Percentiles rank a stretch among this genome's conserved stretches.
Evolutionary conservation across 1,140 invertebrate species (phyloP).

Genomic region (Sminthurides bifidus): DNA sequence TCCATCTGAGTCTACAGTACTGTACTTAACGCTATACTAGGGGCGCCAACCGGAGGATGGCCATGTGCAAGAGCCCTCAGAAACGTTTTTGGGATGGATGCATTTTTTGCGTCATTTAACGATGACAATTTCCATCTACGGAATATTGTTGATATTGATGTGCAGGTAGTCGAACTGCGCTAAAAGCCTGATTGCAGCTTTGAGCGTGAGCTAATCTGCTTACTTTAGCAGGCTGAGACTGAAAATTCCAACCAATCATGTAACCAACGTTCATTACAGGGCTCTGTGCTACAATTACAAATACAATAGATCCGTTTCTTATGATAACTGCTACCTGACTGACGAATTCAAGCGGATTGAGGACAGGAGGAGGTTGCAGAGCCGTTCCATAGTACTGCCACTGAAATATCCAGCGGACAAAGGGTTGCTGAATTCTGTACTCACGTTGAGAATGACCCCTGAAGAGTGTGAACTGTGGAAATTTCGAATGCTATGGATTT

Average conservation of each 20-base stretch:
- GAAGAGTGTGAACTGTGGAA: conserved; percentile 13
- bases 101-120: background rate
- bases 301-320: conserved; percentile 20
- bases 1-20: too few relatives aligned
- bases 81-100: too few relatives aligned
- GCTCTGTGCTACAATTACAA: conserved; percentile 23
- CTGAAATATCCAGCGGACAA: conserved; percentile 21
- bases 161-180: background rate
- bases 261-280: conserved; percentile 19
- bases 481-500: conserved; percentile 2
- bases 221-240: too few relatives aligned
- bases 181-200: background rate
- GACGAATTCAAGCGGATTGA: conserved; percentile 23
- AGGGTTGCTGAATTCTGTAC: conserved; percentile 7
- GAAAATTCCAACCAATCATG: too few relatives aligned
- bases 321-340: conserved; percentile 28
- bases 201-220: background rate
- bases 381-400: conserved; percentile 14
- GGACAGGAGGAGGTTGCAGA: background rate
- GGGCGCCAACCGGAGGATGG: too few relatives aligned
- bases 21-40: too few relatives aligned
- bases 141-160: background rate
- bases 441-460: conserved; percentile 8
- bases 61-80: too few relatives aligned
- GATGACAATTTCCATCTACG: background rate